phyloP scores from a whole-genome alignment of 2,888 invertebrate genomes.

The Sabellastarte sp. region DNA sequence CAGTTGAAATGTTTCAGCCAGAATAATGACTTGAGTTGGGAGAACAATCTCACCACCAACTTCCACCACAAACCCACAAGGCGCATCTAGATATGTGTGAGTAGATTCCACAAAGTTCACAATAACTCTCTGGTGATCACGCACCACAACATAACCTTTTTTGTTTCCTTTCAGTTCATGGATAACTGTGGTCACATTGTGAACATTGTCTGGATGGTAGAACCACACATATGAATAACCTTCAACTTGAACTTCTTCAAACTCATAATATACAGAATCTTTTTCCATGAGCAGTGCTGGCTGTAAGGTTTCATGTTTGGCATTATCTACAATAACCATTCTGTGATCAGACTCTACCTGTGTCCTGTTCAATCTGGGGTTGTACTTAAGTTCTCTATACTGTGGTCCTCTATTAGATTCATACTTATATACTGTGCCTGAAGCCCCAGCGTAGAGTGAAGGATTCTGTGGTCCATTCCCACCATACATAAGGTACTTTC shows the following conservation, averaged over 20 bases:
- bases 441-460: conserved; percentile 33
- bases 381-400: conserved; percentile 44
- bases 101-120: conserved; percentile 40
- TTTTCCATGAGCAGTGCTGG: conserved; percentile 38
- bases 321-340: conserved; percentile 37
- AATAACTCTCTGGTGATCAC: conserved; percentile 32
- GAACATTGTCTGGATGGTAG: conserved; percentile 7
- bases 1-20: conserved; percentile 34
- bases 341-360: conserved; percentile 37
- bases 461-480: conserved; percentile 21
- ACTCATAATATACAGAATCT: conserved; percentile 8
- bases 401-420: conserved; percentile 39
- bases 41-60: conserved; percentile 38
- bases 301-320: conserved; percentile 30
- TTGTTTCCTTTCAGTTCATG: conserved; percentile 40
- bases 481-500: conserved; percentile 35
- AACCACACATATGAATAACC: neutral
- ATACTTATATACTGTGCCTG: conserved; percentile 43
- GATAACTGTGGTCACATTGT: conserved; percentile 33
- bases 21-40: conserved; percentile 34
- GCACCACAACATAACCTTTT: conserved; percentile 38
- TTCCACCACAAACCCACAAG: conserved; percentile 43
- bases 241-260: conserved; percentile 7
- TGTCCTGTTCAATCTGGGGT: conserved; percentile 36
- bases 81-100: conserved; percentile 41